Evolutionary conservation across 2,888 invertebrate genomes (phyloP).

Genomic region (Abrostola triplasia): DNA sequence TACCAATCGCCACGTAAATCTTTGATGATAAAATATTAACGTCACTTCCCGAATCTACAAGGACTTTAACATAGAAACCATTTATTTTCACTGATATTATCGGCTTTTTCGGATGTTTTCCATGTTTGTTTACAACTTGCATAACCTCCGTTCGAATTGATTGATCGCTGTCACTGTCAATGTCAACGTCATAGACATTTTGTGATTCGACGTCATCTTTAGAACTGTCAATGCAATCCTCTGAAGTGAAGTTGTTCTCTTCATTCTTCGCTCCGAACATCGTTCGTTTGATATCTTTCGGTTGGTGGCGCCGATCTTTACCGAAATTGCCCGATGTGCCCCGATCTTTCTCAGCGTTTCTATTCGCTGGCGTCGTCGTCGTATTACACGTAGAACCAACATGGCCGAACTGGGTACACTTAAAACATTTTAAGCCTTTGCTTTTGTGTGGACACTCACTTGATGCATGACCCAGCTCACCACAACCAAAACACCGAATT

Average conservation of each 20-base stretch:
- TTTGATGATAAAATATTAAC: not conserved
- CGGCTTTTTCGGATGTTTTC: not conserved
- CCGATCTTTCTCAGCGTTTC: no score
- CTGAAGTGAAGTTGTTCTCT: not conserved
- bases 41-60: slow-evolving; percentile 5
- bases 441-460: no score
- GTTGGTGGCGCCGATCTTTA: not conserved
- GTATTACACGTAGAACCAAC: no score
- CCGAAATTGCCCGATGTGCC: no score
- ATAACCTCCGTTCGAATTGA: no score
- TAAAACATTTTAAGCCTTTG: no score
- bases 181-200: not conserved
- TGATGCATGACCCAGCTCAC: no score
- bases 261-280: not conserved
- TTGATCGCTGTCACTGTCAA: no score
- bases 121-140: no score
- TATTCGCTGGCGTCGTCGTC: no score
- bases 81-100: not conserved
- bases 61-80: not conserved
- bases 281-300: not conserved
- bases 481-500: no score
- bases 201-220: not conserved
- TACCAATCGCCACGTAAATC: not conserved
- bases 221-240: not conserved
- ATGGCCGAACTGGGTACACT: no score